These are phyloP conservation scores for Eupithecia inturbata DNA, from an alignment of 2,888 invertebrate species.

Conservation along the genomic window DNA sequence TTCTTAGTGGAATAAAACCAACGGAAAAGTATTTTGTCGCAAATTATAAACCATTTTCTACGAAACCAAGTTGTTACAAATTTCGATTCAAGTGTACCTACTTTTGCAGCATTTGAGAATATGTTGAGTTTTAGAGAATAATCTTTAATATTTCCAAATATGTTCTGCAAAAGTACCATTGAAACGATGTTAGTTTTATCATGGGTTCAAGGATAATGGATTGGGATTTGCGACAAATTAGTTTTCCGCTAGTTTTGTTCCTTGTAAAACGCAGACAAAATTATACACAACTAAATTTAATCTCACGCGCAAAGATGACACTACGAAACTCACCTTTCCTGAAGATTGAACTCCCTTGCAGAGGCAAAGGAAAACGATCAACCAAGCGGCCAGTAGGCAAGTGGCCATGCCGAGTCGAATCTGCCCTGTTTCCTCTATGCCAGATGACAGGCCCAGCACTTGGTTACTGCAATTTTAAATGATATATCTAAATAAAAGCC, in stretches of 20 bases:
- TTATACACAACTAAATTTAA: no score
- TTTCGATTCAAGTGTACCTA: no score
- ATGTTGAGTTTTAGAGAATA: no score
- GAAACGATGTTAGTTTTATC: no score
- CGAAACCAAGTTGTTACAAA: no score
- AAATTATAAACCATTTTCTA: no score
- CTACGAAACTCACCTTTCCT: slow-evolving; percentile 84
- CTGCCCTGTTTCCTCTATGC: slow-evolving; percentile 88
- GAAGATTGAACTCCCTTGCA: slow-evolving; percentile 92
- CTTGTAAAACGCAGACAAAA: no score
- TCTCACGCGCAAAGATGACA: background rate
- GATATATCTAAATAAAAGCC: slow-evolving; percentile 14
- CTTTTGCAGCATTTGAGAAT: no score
- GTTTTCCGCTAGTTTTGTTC: background rate
- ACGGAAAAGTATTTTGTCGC: no score
- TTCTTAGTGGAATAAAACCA: no score
- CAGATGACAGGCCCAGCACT: slow-evolving; percentile 88
- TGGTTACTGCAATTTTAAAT: slow-evolving; percentile 76
- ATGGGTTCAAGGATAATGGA: background rate
- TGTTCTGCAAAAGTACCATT: no score
- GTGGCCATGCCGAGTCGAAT: slow-evolving; percentile 88
- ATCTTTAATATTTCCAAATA: no score
- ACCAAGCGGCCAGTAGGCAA: slow-evolving; percentile 91
- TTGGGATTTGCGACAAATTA: background rate
- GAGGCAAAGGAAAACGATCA: slow-evolving; percentile 90